Evolutionary conservation across 2,888 invertebrate genomes (phyloP).

Genomic region (Tigriopus californicus): DNA sequence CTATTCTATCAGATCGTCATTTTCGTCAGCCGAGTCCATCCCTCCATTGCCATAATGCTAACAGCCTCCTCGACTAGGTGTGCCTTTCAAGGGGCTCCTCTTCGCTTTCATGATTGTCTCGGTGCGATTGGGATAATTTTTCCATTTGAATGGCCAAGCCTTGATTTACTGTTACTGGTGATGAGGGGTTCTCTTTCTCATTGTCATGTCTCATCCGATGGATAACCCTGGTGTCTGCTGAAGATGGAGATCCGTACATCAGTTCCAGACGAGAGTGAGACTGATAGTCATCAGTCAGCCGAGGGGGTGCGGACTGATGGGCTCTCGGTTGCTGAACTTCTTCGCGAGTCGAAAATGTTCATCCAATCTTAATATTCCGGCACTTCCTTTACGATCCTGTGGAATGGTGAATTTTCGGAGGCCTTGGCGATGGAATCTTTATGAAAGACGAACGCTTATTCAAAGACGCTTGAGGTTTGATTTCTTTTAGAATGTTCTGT

Average conservation of each 20-base stretch:
- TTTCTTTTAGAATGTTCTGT: too few relatives aligned
- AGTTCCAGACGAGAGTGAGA: not conserved
- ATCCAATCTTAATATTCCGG: not conserved
- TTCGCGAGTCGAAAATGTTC: not conserved
- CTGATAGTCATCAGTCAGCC: conserved; percentile 9
- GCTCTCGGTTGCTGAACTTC: not conserved
- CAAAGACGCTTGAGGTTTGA: too few relatives aligned
- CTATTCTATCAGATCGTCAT: not conserved
- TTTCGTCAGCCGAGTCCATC: not conserved
- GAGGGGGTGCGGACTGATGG: conserved; percentile 7
- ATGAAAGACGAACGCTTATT: not conserved
- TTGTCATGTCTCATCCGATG: not conserved
- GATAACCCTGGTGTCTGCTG: not conserved
- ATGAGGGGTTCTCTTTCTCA: not conserved
- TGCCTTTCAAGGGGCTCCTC: not conserved
- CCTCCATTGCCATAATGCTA: too few relatives aligned
- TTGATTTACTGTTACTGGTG: not conserved
- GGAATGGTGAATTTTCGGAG: not conserved
- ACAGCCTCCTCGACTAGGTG: not conserved
- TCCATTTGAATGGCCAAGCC: not conserved
- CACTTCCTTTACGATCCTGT: not conserved
- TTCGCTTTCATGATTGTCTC: not conserved
- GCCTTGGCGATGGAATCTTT: not conserved
- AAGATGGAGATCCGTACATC: not conserved
- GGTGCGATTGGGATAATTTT: not conserved